Evolutionary conservation across 2,113 vertebrate genomes (phyloP), one percentile per base, ranked within the genome.

Genomic region (Agapornis roseicollis): DNA sequence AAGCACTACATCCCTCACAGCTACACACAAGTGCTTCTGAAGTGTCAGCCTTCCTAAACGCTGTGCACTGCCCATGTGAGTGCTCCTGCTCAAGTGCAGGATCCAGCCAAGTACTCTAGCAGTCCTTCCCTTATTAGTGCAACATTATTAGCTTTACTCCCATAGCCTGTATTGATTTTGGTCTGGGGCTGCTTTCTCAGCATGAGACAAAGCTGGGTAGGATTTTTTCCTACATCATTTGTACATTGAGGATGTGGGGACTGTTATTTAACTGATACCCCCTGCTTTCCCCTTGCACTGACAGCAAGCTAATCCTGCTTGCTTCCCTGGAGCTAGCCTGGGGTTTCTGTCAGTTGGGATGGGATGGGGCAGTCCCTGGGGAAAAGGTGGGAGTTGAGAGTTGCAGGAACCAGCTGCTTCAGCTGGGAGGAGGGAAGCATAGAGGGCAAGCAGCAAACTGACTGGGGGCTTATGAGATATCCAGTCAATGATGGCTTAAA

Each of bases 1-100:
- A 13, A 5, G 25, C 7, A 1, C 31, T 18, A 13, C 12, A 11
- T 50, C 61, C 28, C 4, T 27, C 61, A 41, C 58, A 53, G 27
- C 12, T 27, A 10, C 19, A 16, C 17, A 19, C 24, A 17, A 9
- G 11, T 46, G 33, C 37, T 86, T 68, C 56, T 63, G 19, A n/a
- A 41, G 13, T 7, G 27, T 44, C 1, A 0, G 13, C n/a, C 42
- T 64, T 63, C 69, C 22, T 44, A 77, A 80, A 52, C 1, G 4
- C 0, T 0, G 27, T 39, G n/a, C 39, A 39, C 37, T 89, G 17
- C 31, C 37, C 1, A 0, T 47, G 29, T 0, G 0, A 17, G 46
- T 69, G 7, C n/a, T 71, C 44, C 33, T 6, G 3, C 17, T 70
- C 23, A 27, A 58, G 7, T 17, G 14, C 3, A 1, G 24, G 42